These are phyloP conservation scores for Scaptomyza cyrtandrae DNA, from an alignment of 2,888 invertebrate species.

Conservation along the genomic window DNA sequence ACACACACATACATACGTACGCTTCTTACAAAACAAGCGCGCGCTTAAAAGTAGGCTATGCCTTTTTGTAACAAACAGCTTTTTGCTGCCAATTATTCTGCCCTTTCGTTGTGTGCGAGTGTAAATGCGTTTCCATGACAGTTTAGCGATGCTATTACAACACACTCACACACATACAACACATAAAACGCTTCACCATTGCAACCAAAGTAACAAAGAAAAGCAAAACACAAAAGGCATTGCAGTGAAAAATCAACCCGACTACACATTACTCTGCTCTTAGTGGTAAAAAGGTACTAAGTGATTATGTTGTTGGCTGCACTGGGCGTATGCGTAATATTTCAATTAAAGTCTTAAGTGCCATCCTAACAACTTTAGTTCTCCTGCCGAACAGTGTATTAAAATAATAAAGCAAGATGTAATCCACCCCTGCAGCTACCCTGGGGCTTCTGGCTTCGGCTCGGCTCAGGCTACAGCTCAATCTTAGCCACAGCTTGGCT, in stretches of 20 bases:
- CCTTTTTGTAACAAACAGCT: conserved; percentile 30
- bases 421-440: neutral
- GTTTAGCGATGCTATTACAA: conserved; percentile 27
- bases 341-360: no score
- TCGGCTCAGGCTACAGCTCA: neutral
- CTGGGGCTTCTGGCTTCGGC: neutral
- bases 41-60: conserved; percentile 50
- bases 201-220: conserved; percentile 25
- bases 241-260: neutral
- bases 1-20: conserved; percentile 13
- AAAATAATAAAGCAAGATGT: no score
- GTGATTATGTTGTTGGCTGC: neutral
- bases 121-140: conserved; percentile 34
- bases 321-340: neutral
- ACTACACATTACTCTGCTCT: conserved; percentile 1
- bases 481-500: conserved; percentile 1
- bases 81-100: conserved; percentile 57
- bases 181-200: conserved; percentile 23
- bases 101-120: conserved; percentile 14
- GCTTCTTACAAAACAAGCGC: conserved; percentile 17
- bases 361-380: neutral
- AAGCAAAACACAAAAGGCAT: neutral
- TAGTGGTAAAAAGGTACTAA: neutral
- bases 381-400: neutral
- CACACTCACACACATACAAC: conserved; percentile 4